Percentiles rank a stretch among this genome's conserved stretches.
Conservation (phyloP, 2,113 vertebrate species). For the Cyprinodon tularosa region DNA sequence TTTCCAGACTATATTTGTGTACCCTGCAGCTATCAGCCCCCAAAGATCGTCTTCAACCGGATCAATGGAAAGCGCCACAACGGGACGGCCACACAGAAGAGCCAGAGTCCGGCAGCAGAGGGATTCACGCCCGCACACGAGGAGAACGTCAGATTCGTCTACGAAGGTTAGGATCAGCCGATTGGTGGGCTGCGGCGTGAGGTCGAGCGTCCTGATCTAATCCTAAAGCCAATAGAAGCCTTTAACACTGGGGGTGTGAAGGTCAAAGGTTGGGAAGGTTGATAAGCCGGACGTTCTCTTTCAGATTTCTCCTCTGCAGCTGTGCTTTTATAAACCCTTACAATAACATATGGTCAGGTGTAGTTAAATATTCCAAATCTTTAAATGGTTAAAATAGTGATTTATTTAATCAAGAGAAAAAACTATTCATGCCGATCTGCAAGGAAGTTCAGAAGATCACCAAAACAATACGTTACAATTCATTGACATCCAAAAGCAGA, state of each 20-base stretch:
- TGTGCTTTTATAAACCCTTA: no score
- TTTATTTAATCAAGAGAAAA: no score
- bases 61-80: conserved; percentile 88
- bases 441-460: no score
- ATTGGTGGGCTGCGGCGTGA: not conserved
- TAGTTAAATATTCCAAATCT: no score
- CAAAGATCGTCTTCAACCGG: conserved; percentile 91
- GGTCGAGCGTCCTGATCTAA: not conserved
- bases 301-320: no score
- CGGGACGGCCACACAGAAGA: conserved; percentile 70
- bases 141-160: conserved; percentile 93
- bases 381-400: no score
- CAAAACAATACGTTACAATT: no score
- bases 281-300: not conserved
- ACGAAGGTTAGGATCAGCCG: conserved; percentile 83
- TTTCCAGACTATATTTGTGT: not conserved
- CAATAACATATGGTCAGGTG: no score
- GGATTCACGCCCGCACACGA: conserved; percentile 91
- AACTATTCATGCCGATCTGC: no score
- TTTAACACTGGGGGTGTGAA: not conserved
- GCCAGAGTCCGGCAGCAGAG: conserved; percentile 80
- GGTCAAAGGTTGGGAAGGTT: not conserved
- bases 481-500: no score
- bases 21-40: conserved; percentile 73
- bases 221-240: not conserved